A percentile compares a stretch with the other conserved stretches of the same genome.
Evolutionary conservation across 2,888 invertebrate species (phyloP).

Genomic region (Erynnis tages): DNA sequence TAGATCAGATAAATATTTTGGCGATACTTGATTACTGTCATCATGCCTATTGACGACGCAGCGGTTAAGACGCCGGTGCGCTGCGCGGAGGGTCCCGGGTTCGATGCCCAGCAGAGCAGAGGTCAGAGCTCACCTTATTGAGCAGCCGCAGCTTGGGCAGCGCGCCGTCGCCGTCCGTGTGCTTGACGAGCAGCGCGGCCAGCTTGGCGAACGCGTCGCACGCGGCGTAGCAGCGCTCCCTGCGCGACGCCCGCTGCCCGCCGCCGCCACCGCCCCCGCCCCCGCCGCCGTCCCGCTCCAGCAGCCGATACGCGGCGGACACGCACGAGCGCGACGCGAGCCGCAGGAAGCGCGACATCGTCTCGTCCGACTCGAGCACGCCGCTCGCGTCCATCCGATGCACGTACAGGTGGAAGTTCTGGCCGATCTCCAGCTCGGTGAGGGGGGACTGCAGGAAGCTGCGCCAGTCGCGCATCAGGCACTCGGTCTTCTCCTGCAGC

Average conservation of each 20-base stretch:
- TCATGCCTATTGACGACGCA: background rate
- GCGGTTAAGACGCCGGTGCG: too few species aligned
- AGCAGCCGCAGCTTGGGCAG: slow-evolving; percentile 61
- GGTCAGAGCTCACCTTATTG: slow-evolving; percentile 8
- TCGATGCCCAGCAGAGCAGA: too few species aligned
- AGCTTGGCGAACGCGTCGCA: slow-evolving; percentile 94
- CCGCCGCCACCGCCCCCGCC: slow-evolving; percentile 28
- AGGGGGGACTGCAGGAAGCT: slow-evolving; percentile 91
- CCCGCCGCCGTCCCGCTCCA: background rate
- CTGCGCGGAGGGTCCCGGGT: too few species aligned
- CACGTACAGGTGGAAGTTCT: slow-evolving; percentile 96
- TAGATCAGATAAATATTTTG: too few species aligned
- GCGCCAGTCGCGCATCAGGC: slow-evolving; percentile 97
- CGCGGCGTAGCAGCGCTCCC: slow-evolving; percentile 94
- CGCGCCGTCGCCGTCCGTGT: slow-evolving; percentile 90
- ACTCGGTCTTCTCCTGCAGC: slow-evolving; percentile 96
- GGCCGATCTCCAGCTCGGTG: slow-evolving; percentile 91
- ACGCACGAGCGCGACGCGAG: too few species aligned
- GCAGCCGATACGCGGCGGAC: too few species aligned
- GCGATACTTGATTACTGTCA: too few species aligned
- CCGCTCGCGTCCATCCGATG: slow-evolving; percentile 96
- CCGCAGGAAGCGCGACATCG: slow-evolving; percentile 92
- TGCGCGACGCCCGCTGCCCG: slow-evolving; percentile 75
- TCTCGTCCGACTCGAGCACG: slow-evolving; percentile 84
- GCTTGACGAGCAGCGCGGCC: slow-evolving; percentile 93